phyloP scores from a whole-genome alignment of 2,797 vertebrate species.

The Lagorchestes hirsutus region DNA sequence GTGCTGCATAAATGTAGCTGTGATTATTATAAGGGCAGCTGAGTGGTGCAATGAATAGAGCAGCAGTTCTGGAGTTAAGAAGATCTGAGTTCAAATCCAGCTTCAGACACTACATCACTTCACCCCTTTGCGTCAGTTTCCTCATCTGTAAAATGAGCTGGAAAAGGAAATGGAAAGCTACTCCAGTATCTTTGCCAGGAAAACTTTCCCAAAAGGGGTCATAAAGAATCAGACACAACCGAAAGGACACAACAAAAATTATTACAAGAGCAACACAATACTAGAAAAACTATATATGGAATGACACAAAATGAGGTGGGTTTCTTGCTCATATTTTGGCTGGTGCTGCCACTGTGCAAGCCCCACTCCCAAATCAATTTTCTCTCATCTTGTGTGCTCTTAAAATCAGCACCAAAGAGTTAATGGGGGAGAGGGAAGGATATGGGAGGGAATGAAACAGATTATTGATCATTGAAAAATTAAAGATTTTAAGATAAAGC shows the following conservation, averaged over 20 bases:
- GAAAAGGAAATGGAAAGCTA: not conserved
- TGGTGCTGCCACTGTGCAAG: not conserved
- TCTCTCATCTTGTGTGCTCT: not conserved
- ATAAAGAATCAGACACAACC: not conserved
- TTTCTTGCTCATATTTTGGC: not conserved
- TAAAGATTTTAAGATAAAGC: not conserved
- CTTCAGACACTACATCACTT: too few relatives aligned
- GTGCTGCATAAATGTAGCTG: too few relatives aligned
- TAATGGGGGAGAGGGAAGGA: not conserved
- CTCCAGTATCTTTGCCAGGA: not conserved
- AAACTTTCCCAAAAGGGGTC: not conserved
- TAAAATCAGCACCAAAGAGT: not conserved
- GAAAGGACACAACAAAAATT: not conserved
- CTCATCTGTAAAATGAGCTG: not conserved
- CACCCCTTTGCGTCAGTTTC: too few relatives aligned
- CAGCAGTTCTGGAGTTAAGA: too few relatives aligned
- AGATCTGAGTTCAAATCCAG: too few relatives aligned
- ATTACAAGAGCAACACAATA: not conserved
- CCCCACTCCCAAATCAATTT: slow-evolving; percentile 30
- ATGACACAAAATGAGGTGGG: not conserved
- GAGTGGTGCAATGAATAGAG: too few relatives aligned
- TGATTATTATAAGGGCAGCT: too few relatives aligned
- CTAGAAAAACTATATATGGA: not conserved
- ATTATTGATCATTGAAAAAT: not conserved
- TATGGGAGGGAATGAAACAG: not conserved